Evolutionary conservation across 2,113 vertebrate genomes (phyloP), one percentile per base, ranked within the genome.

Genomic region (Etheostoma cragini): DNA sequence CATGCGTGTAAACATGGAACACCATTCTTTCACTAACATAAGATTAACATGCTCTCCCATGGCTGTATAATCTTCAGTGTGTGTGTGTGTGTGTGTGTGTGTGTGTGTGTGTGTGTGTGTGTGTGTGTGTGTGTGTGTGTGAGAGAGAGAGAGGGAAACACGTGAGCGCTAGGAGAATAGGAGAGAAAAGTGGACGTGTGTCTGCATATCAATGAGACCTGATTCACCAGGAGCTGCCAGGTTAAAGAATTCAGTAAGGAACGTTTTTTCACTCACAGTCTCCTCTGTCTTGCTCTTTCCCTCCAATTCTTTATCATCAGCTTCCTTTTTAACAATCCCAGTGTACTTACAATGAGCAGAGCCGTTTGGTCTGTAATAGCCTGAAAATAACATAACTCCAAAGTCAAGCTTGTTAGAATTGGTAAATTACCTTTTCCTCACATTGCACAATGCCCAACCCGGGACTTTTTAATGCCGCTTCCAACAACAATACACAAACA

Each of bases 131-230:
- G 26, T 26, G 26, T 26, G 26, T 26, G 26, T 26, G 26, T 26
- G 26, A 2, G 26, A n/a, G 26, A 26, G 70, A 33, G 75, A 60
- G 66, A 76, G 33, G n/a, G 46, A 45, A 47, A 65, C 56, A 62
- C 6, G 0, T 79, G 35, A 73, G 57, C 56, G 60, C 60, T 22
- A 38, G 57, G 53, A 52, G 19, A 61, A 26, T 47, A 76, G 62
- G 33, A 71, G 68, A 72, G 81, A 63, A 10, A 42, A 42, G 38
- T 81, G 69, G 82, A 69, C 68, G 75, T 83, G 80, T 68, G 87
- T 78, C 86, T 87, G 88, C 85, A 92, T 93, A 83, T 61, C 82
- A 89, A 89, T 93, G 90, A 87, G 76, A 78, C 45, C 82, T 64
- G 68, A 84, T 86, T 87, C 72, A 83, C 79, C 70, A 63, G 49